These are phyloP conservation scores for Euura saliciscinereae DNA, from an alignment of 1,140 invertebrate genomes.

Conservation along the genomic window DNA sequence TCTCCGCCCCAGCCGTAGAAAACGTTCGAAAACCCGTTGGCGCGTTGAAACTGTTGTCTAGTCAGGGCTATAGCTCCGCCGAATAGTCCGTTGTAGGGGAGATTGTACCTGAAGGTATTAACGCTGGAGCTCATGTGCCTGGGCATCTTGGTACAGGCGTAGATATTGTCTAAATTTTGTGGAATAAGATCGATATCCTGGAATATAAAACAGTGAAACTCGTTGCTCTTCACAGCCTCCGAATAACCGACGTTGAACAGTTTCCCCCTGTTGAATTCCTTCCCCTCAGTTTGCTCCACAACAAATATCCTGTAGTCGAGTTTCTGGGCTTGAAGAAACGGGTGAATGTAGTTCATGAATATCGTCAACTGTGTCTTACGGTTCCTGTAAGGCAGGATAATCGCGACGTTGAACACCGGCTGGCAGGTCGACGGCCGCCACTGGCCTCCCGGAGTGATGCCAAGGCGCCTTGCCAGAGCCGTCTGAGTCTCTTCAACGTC, in stretches of 20 bases:
- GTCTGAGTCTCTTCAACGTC: slow-evolving; percentile 42
- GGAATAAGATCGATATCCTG: slow-evolving; percentile 96
- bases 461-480: slow-evolving; percentile 42
- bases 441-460: slow-evolving; percentile 66
- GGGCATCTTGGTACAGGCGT: slow-evolving; percentile 86
- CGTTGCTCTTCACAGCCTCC: slow-evolving; percentile 71
- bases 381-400: slow-evolving; percentile 90
- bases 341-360: slow-evolving; percentile 89
- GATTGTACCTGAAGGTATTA: slow-evolving; percentile 84
- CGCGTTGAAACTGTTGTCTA: slow-evolving; percentile 72
- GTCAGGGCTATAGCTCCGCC: slow-evolving; percentile 79
- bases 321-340: slow-evolving; percentile 85
- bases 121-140: slow-evolving; percentile 93
- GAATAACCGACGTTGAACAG: slow-evolving; percentile 91
- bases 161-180: slow-evolving; percentile 87
- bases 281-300: slow-evolving; percentile 81
- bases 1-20: slow-evolving; percentile 91
- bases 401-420: slow-evolving; percentile 78
- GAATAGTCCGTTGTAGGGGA: slow-evolving; percentile 76
- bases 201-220: slow-evolving; percentile 89
- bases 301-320: slow-evolving; percentile 89
- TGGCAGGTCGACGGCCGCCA: slow-evolving; percentile 77
- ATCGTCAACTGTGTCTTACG: slow-evolving; percentile 77
- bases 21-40: slow-evolving; percentile 93
- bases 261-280: slow-evolving; percentile 91